A percentile compares a stretch with the other conserved stretches of the same genome.
Evolutionary conservation across 2,797 vertebrate genomes (phyloP).

Genomic region (Myiotriccus ornatus): DNA sequence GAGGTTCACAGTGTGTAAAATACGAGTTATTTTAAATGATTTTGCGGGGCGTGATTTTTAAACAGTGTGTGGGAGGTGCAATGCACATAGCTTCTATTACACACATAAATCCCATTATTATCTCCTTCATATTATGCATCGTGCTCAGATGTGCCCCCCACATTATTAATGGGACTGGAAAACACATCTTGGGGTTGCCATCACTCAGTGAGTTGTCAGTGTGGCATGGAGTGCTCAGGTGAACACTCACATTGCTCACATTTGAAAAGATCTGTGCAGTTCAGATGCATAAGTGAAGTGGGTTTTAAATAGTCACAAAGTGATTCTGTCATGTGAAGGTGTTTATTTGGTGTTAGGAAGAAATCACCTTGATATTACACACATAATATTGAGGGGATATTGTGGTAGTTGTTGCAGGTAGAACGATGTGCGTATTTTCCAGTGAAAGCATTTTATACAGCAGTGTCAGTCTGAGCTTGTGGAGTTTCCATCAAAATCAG

Average conservation of each 20-base stretch:
- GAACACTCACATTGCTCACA: not conserved
- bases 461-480: not conserved
- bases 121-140: not conserved
- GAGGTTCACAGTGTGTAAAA: not conserved
- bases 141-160: not conserved
- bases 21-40: slow-evolving; percentile 9
- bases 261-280: not conserved
- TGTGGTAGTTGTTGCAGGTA: not conserved
- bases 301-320: not conserved
- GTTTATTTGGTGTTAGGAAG: not conserved
- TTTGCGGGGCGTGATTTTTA: slow-evolving; percentile 6
- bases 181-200: not conserved
- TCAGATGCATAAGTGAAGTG: not conserved
- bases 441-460: not conserved
- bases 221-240: not conserved
- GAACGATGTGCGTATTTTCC: not conserved
- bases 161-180: not conserved
- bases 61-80: slow-evolving; percentile 7
- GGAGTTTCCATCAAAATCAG: not conserved
- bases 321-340: not conserved
- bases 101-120: not conserved
- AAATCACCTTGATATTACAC: not conserved
- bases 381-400: not conserved
- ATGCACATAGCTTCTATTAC: not conserved
- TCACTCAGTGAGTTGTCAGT: not conserved